Percentiles rank a stretch among this genome's conserved stretches.
These are phyloP conservation scores for Anguilla japonica DNA, from an alignment of 2,113 vertebrate genomes.

Conservation along the genomic window DNA sequence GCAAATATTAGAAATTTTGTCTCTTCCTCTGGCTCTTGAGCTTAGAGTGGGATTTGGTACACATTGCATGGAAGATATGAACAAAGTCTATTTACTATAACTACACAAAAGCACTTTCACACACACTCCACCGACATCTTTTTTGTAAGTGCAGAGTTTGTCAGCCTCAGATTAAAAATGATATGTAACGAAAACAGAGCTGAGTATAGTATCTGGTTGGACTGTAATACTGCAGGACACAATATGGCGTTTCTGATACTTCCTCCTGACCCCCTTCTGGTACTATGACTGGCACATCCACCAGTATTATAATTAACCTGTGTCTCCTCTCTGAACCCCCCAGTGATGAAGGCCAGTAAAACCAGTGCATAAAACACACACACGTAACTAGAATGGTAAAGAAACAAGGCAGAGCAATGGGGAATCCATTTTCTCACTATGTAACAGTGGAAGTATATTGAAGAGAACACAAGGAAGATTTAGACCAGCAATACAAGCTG, in stretches of 20 bases:
- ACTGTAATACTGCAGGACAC: not conserved
- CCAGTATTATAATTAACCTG: not conserved
- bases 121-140: constrained; percentile 28
- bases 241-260: not conserved
- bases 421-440: not conserved
- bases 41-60: constrained; percentile 31
- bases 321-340: not conserved
- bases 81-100: constrained; percentile 47
- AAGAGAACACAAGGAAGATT: not conserved
- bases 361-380: not conserved
- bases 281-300: not conserved
- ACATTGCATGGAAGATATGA: constrained; percentile 48
- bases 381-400: not conserved
- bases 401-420: not conserved
- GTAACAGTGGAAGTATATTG: not conserved
- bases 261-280: not conserved
- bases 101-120: constrained; percentile 32
- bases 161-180: not conserved
- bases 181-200: not conserved
- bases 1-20: no score
- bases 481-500: not conserved
- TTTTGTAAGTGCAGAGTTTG: constrained; percentile 42
- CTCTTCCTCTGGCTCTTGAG: no score
- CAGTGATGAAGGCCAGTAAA: not conserved
- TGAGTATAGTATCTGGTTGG: not conserved